These are phyloP conservation scores for Xanthia togata DNA, from an alignment of 2,888 invertebrate species.

Conservation along the genomic window DNA sequence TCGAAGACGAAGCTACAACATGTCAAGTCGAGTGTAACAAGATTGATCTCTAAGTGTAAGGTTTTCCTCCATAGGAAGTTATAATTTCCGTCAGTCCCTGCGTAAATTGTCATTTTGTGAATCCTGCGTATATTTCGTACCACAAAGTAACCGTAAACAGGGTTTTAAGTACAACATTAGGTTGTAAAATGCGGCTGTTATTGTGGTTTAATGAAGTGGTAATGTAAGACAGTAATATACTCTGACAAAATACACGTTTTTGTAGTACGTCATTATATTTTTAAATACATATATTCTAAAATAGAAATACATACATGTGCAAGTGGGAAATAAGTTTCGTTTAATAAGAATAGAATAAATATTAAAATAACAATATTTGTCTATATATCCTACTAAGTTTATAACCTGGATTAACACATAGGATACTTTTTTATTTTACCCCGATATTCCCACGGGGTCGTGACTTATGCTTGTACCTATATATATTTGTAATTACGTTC, in stretches of 20 bases:
- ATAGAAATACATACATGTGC: not conserved
- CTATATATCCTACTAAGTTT: too few relatives aligned
- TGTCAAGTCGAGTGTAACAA: conserved; percentile 41
- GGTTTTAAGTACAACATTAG: conserved; percentile 39
- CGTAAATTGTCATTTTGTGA: conserved; percentile 34
- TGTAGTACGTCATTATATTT: not conserved
- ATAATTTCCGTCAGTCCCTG: conserved; percentile 51
- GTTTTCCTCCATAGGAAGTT: conserved; percentile 39
- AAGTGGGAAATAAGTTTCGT: not conserved
- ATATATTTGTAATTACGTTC: too few relatives aligned
- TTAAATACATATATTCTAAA: not conserved
- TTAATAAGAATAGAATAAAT: too few relatives aligned
- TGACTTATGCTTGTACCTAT: too few relatives aligned
- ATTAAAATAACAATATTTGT: too few relatives aligned
- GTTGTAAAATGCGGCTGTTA: conserved; percentile 36
- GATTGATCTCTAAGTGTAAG: conserved; percentile 49
- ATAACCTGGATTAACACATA: too few relatives aligned
- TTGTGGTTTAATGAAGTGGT: conserved; percentile 24
- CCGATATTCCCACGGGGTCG: too few relatives aligned
- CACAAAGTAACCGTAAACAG: conserved; percentile 35
- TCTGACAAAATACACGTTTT: conserved; percentile 5
- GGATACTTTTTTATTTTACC: too few relatives aligned
- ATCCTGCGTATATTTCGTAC: conserved; percentile 41
- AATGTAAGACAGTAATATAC: conserved; percentile 13
- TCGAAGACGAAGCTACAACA: conserved; percentile 16